Percentiles rank a stretch among this genome's conserved stretches.
Conservation (phyloP, 2,888 invertebrate species). For the Leptopilina drosophilae region DNA sequence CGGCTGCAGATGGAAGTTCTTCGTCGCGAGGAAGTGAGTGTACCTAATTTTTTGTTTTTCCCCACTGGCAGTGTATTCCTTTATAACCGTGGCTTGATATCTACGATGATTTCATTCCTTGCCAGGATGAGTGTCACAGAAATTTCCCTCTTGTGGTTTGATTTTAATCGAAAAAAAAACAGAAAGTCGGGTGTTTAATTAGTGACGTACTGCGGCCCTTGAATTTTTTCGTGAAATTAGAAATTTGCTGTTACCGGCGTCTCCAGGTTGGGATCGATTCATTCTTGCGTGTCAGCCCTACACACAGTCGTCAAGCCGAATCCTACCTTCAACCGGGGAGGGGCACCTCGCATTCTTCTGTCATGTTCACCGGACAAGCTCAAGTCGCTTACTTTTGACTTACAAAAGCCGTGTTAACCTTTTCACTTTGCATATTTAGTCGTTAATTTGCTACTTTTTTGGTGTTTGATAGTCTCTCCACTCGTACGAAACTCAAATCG, state of each 20-base stretch:
- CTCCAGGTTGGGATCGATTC: constrained; percentile 63
- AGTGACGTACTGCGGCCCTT: not conserved
- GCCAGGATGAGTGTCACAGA: not conserved
- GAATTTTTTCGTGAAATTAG: constrained; percentile 34
- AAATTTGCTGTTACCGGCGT: constrained; percentile 56
- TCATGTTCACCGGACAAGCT: constrained; percentile 32
- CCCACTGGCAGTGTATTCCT: not conserved
- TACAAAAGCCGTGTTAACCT: constrained; percentile 25
- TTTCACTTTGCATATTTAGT: constrained; percentile 16
- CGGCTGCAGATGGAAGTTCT: constrained; percentile 96
- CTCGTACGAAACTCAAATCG: not conserved
- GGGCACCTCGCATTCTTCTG: constrained; percentile 55
- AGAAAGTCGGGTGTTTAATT: not conserved
- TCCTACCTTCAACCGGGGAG: constrained; percentile 52
- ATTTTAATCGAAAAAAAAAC: constrained; percentile 26
- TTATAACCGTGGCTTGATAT: not conserved
- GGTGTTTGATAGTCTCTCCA: not conserved
- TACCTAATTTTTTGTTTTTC: constrained; percentile 56
- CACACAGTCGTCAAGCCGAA: constrained; percentile 67
- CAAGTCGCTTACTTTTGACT: constrained; percentile 18
- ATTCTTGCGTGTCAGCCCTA: constrained; percentile 68
- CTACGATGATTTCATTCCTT: not conserved
- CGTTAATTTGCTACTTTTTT: constrained; percentile 2
- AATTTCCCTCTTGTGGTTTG: not conserved
- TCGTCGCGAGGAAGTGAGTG: constrained; percentile 98